Conservation (phyloP, 2,113 vertebrate genomes). For the Bubalus kerabau region DNA sequence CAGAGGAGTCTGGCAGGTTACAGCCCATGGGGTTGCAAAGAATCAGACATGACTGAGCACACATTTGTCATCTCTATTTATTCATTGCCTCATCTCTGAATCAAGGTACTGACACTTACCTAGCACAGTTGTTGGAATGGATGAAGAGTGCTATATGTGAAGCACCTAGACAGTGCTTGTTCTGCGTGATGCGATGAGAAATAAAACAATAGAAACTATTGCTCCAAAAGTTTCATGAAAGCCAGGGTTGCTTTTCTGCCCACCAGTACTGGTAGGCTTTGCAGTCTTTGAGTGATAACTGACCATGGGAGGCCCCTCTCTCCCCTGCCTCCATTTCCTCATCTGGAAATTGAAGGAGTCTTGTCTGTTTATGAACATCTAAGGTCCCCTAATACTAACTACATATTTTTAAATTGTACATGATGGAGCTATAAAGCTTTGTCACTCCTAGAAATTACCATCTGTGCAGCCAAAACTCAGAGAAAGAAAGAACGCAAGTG, state of each 20-base stretch:
- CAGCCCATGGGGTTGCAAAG: background rate
- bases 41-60: background rate
- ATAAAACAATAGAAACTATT: background rate
- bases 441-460: background rate
- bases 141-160: background rate
- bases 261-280: background rate
- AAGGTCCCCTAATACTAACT: background rate
- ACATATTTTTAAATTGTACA: background rate
- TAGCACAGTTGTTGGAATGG: background rate
- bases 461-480: background rate
- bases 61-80: background rate
- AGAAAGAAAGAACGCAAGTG: background rate
- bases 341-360: background rate
- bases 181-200: background rate
- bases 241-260: background rate
- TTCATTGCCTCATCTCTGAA: background rate
- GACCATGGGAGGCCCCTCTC: background rate
- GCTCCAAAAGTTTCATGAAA: background rate
- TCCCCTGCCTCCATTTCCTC: background rate
- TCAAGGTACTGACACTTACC: background rate
- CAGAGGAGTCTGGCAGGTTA: background rate
- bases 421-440: background rate
- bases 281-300: background rate
- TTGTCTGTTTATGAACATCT: background rate
- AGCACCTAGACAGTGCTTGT: background rate